These are phyloP conservation scores for Thera obeliscata DNA, from an alignment of 2,888 invertebrate genomes.

Conservation along the genomic window DNA sequence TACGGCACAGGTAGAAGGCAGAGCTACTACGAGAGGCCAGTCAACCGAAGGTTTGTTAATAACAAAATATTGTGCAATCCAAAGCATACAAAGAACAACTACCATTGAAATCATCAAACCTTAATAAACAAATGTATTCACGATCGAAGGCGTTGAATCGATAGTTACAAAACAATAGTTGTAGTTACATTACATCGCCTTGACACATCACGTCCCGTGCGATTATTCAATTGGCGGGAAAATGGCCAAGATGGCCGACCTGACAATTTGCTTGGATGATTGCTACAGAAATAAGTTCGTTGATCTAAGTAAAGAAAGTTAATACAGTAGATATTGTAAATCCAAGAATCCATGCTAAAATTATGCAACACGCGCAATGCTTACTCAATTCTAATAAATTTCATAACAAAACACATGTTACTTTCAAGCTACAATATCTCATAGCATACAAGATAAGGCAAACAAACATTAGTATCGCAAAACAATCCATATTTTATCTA, in stretches of 20 bases:
- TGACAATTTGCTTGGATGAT: background rate
- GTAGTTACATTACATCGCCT: conserved; percentile 55
- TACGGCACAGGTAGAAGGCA: no score
- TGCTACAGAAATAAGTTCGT: background rate
- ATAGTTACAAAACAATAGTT: conserved; percentile 19
- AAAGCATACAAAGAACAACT: background rate
- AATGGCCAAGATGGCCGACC: conserved; percentile 69
- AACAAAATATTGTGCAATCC: background rate
- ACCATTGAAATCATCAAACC: background rate
- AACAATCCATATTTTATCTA: conserved; percentile 69
- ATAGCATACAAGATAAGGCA: conserved; percentile 57
- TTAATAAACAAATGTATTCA: background rate
- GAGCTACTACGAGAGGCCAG: no score
- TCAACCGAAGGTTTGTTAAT: background rate
- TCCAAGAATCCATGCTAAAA: background rate
- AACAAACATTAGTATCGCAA: conserved; percentile 60
- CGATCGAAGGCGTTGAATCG: background rate
- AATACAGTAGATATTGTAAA: background rate
- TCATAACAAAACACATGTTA: conserved; percentile 40
- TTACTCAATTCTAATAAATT: conserved; percentile 20
- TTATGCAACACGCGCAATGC: conserved; percentile 8
- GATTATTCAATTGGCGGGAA: conserved; percentile 77
- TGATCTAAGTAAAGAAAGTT: no score
- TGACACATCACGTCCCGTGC: conserved; percentile 68
- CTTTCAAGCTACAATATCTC: conserved; percentile 39